Evolutionary conservation across 2,113 vertebrate genomes (phyloP).

Genomic region (Siniperca chuatsi): DNA sequence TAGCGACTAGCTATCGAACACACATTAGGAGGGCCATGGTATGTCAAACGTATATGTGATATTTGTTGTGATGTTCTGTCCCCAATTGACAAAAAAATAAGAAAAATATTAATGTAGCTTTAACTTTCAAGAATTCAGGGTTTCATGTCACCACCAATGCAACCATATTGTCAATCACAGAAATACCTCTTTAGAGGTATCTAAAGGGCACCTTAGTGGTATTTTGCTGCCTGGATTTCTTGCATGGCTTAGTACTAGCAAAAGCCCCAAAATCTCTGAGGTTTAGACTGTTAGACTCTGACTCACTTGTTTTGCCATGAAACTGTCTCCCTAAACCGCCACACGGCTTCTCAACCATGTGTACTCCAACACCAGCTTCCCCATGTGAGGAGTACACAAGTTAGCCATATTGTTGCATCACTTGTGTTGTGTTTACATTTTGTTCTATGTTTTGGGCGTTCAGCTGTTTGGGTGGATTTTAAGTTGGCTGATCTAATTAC

Average conservation of each 20-base stretch:
- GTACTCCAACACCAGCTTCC: slow-evolving; percentile 2
- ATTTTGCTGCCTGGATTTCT: not conserved
- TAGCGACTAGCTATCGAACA: not conserved
- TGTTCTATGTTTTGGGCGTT: slow-evolving; percentile 34
- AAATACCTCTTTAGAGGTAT: not conserved
- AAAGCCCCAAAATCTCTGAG: not conserved
- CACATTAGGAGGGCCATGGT: not conserved
- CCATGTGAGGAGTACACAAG: slow-evolving; percentile 6
- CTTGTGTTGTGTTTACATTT: slow-evolving; percentile 29
- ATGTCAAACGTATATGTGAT: too few species aligned
- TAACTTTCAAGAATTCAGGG: not conserved
- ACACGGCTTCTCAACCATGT: not conserved
- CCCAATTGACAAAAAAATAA: not conserved
- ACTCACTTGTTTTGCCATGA: slow-evolving; percentile 17
- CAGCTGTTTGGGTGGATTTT: slow-evolving; percentile 33
- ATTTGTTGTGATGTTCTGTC: not conserved
- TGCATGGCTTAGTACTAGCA: not conserved
- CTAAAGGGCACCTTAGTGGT: not conserved
- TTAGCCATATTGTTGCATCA: slow-evolving; percentile 41
- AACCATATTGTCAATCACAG: not conserved
- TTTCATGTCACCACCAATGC: not conserved
- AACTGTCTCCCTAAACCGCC: not conserved
- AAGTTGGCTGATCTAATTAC: slow-evolving; percentile 45
- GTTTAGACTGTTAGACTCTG: not conserved
- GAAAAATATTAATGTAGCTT: not conserved